phyloP scores from a whole-genome alignment of 2,113 vertebrate genomes.

The Bujurquina vittata region DNA sequence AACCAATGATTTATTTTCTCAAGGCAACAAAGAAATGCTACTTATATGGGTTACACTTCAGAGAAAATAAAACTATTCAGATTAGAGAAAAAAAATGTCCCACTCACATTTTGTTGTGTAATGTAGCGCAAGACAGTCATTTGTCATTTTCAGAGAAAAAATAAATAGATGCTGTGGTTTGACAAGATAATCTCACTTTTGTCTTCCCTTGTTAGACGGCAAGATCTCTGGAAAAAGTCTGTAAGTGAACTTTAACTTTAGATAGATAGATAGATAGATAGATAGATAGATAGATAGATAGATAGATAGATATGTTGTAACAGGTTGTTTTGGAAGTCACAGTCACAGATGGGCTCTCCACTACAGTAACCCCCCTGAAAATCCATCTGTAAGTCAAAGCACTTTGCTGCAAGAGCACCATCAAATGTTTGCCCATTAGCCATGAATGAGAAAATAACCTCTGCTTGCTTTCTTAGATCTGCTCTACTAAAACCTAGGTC shows the following conservation, averaged over 20 bases:
- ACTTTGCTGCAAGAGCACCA: neutral
- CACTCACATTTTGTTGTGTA: neutral
- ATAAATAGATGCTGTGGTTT: neutral
- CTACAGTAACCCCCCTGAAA: neutral
- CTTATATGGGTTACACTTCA: neutral
- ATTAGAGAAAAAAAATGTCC: neutral
- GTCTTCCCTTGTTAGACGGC: too few relatives aligned
- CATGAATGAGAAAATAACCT: neutral
- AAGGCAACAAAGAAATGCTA: neutral
- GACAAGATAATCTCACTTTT: neutral
- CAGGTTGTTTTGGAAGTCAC: neutral
- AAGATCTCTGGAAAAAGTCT: too few relatives aligned
- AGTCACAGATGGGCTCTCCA: accelerated
- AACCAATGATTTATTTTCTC: neutral
- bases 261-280: too few relatives aligned
- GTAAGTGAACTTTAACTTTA: too few relatives aligned
- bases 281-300: too few relatives aligned
- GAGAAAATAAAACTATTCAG: neutral
- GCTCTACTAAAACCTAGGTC: neutral
- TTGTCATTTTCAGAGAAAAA: neutral
- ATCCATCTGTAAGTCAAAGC: slow-evolving; percentile 4
- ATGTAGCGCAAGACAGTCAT: neutral
- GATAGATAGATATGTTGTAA: neutral
- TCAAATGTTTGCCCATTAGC: neutral
- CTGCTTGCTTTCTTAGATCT: neutral